Evolutionary conservation across 1,140 invertebrate species (phyloP).

Genomic region (Apis florea): DNA sequence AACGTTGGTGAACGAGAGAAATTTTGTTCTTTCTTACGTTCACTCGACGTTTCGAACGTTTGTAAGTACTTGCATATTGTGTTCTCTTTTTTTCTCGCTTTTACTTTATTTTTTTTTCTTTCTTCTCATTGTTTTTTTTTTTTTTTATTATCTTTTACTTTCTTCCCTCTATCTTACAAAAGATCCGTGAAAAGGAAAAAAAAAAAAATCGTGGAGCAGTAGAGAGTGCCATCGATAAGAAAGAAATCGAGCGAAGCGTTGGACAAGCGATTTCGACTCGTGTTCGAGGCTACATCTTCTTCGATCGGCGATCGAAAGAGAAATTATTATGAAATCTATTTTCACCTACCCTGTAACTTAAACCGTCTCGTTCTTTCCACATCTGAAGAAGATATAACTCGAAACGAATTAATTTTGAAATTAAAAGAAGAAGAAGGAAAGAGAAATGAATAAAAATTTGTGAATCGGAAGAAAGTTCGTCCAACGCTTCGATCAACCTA

Average conservation of each 20-base stretch:
- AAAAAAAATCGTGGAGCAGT: neutral
- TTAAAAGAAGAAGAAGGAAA: neutral
- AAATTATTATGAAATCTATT: slow-evolving; percentile 30
- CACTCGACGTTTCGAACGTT: slow-evolving; percentile 43
- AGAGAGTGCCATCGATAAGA: slow-evolving; percentile 55
- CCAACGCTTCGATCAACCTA: slow-evolving; percentile 8
- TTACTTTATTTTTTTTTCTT: neutral
- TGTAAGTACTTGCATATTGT: slow-evolving; percentile 60
- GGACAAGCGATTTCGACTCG: slow-evolving; percentile 11
- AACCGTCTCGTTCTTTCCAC: neutral
- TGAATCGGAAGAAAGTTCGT: slow-evolving; percentile 4
- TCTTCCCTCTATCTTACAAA: neutral
- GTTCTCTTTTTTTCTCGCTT: slow-evolving; percentile 34
- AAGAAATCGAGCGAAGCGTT: slow-evolving; percentile 27
- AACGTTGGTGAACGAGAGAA: slow-evolving; percentile 33
- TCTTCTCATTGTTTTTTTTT: neutral
- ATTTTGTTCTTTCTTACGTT: slow-evolving; percentile 41
- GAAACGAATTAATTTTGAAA: neutral
- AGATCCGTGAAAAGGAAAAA: neutral
- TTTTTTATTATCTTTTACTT: neutral
- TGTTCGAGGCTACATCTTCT: neutral
- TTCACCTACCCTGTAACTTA: neutral
- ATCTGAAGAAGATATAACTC: slow-evolving; percentile 7
- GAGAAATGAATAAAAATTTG: neutral
- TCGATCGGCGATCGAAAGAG: neutral